phyloP scores from a whole-genome alignment of 2,888 invertebrate genomes.

The Amblyjoppa fuscipennis region DNA sequence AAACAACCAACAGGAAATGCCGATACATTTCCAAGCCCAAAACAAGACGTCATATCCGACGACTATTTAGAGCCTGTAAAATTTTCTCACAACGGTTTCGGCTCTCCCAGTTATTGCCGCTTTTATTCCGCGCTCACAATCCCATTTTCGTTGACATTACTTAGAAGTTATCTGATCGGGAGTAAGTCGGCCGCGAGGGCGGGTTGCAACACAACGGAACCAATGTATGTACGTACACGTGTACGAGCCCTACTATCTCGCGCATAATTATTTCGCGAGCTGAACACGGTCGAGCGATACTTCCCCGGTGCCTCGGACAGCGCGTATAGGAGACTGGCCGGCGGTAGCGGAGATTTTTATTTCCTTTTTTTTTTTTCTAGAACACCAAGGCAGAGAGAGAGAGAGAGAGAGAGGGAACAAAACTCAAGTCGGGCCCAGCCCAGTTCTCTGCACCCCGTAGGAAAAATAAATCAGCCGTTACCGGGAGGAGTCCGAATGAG shows the following conservation, averaged over 20 bases:
- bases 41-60: too few relatives aligned
- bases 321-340: neutral
- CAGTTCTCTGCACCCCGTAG: neutral
- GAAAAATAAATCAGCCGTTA: conserved; percentile 55
- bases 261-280: conserved; percentile 74
- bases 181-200: neutral
- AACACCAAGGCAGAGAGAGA: neutral
- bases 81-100: neutral
- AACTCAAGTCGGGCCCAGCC: conserved; percentile 5
- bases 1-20: too few relatives aligned
- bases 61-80: neutral
- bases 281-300: conserved; percentile 10
- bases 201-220: conserved; percentile 68
- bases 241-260: conserved; percentile 79
- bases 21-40: too few relatives aligned
- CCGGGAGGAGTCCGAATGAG: conserved; percentile 48
- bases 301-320: neutral
- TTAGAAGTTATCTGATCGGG: conserved; percentile 44
- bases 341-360: conserved; percentile 21
- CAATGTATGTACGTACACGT: conserved; percentile 77
- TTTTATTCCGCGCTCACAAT: neutral
- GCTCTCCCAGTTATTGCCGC: neutral
- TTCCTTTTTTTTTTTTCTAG: conserved; percentile 14
- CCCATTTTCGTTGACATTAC: conserved; percentile 17
- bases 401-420: neutral